Evolutionary conservation across 2,888 invertebrate genomes (phyloP).

Genomic region (Caenorhabditis sp.): DNA sequence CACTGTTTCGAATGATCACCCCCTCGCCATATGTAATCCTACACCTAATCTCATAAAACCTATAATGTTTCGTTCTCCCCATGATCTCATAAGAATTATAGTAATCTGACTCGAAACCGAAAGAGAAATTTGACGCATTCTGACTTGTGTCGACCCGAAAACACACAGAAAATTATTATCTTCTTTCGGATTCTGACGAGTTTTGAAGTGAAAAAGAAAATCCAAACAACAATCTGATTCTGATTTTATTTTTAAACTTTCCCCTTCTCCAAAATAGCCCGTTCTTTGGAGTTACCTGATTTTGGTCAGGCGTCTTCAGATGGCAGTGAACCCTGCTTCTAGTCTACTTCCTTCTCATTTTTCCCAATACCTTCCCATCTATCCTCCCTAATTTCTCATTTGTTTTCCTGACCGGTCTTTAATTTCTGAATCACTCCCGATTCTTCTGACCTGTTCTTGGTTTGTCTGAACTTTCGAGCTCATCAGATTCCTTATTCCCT

Average conservation of each 20-base stretch:
- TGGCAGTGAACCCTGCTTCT: neutral
- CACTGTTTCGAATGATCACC: no score
- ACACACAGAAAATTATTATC: neutral
- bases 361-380: neutral
- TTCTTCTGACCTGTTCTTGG: neutral
- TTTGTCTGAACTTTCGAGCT: slow-evolving; percentile 34
- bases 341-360: neutral
- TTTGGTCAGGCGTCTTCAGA: neutral
- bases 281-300: slow-evolving; percentile 6
- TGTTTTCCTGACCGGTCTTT: neutral
- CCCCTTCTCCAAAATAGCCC: slow-evolving; percentile 6
- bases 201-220: neutral
- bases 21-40: no score
- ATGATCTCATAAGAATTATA: neutral
- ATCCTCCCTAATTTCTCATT: no score
- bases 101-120: neutral
- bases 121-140: neutral
- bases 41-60: no score
- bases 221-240: slow-evolving; percentile 18
- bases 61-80: neutral
- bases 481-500: slow-evolving; percentile 32
- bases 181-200: slow-evolving; percentile 1
- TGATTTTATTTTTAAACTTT: slow-evolving; percentile 32
- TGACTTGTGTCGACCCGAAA: neutral
- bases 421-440: neutral